phyloP scores from a whole-genome alignment of 2,888 invertebrate genomes.

The Siphlonurus alternatus region DNA sequence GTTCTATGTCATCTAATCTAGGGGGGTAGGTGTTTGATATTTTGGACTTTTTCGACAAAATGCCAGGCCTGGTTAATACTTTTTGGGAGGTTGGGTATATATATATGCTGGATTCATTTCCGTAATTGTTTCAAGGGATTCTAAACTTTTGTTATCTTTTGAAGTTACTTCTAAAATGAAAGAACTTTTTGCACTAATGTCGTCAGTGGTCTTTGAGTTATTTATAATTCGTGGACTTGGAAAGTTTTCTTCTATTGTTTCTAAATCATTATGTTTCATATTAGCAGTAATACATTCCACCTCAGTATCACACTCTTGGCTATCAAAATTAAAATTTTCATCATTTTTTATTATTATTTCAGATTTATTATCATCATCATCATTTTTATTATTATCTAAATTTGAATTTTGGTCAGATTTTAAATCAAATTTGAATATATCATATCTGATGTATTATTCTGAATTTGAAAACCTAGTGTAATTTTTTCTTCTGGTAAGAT shows the following conservation, averaged over 20 bases:
- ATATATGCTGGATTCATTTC: background rate
- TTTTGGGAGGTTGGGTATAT: background rate
- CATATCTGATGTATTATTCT: background rate
- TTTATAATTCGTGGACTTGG: too few species aligned
- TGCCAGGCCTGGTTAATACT: background rate
- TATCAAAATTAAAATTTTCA: background rate
- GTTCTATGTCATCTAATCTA: background rate
- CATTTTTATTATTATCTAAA: background rate
- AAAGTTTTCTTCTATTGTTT: too few species aligned
- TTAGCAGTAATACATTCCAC: background rate
- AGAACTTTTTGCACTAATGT: background rate
- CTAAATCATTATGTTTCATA: background rate
- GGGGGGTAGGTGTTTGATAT: background rate
- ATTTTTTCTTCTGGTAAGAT: slow-evolving; percentile 1
- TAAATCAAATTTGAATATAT: background rate
- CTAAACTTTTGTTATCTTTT: too few species aligned
- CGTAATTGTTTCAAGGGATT: background rate
- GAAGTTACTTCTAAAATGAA: background rate
- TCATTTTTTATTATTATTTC: background rate
- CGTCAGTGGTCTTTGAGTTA: too few species aligned
- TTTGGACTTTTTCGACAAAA: background rate
- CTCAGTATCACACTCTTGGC: background rate
- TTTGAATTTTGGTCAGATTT: too few species aligned
- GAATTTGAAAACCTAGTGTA: background rate
- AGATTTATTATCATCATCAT: background rate